phyloP scores from a whole-genome alignment of 2,888 invertebrate species.

The Scaptomyza reducta region DNA sequence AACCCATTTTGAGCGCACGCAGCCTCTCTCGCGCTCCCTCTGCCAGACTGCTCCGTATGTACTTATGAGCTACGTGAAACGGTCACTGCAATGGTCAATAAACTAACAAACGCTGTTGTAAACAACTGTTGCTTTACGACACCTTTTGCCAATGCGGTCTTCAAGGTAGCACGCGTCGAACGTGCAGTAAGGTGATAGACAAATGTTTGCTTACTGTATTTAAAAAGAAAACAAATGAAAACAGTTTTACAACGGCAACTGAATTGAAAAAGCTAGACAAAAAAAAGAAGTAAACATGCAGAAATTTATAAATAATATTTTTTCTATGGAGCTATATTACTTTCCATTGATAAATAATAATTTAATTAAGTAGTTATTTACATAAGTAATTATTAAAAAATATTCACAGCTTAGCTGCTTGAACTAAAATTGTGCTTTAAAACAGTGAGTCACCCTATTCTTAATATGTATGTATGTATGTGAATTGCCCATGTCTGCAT shows the following conservation, averaged over 20 bases:
- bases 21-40: slow-evolving; percentile 20
- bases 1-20: slow-evolving; percentile 62
- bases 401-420: too few species aligned
- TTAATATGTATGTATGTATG: slow-evolving; percentile 4
- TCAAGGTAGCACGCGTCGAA: slow-evolving; percentile 47
- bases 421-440: not conserved
- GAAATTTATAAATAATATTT: too few species aligned
- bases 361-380: too few species aligned
- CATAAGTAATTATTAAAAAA: too few species aligned
- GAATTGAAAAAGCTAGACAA: too few species aligned
- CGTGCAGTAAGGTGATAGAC: slow-evolving; percentile 4
- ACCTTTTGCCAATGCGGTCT: slow-evolving; percentile 22
- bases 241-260: not conserved
- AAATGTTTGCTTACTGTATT: slow-evolving; percentile 27
- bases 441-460: slow-evolving; percentile 36
- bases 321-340: too few species aligned
- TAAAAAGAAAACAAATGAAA: too few species aligned
- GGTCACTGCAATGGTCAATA: slow-evolving; percentile 28
- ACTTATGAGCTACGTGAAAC: slow-evolving; percentile 3
- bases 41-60: slow-evolving; percentile 9
- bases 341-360: too few species aligned
- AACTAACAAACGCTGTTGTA: slow-evolving; percentile 19
- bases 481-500: slow-evolving; percentile 9
- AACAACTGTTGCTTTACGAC: slow-evolving; percentile 30
- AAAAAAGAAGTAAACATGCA: too few species aligned